A percentile compares a stretch with the other conserved stretches of the same genome.
phyloP scores from a whole-genome alignment of 2,888 invertebrate genomes.

The Nyleta sp. region DNA sequence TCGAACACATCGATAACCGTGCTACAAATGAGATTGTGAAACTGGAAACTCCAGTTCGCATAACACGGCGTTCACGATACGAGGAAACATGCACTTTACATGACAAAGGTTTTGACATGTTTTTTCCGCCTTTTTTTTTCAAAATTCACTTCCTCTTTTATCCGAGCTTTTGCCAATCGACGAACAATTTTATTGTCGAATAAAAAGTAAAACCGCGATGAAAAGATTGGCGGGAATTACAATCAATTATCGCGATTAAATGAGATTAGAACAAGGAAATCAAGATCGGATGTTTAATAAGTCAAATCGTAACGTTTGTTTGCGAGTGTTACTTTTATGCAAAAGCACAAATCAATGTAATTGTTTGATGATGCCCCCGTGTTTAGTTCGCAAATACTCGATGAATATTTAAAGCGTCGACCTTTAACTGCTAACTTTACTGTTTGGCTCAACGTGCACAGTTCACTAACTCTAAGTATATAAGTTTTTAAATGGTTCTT shows the following conservation, averaged over 20 bases:
- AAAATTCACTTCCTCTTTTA: conserved; percentile 23
- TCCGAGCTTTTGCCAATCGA: background rate
- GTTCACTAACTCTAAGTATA: conserved; percentile 56
- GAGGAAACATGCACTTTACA: conserved; percentile 34
- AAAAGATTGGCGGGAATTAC: background rate
- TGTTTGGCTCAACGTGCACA: conserved; percentile 52
- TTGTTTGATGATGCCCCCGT: conserved; percentile 44
- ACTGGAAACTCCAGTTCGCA: conserved; percentile 57
- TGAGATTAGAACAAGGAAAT: no score
- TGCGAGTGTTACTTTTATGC: background rate
- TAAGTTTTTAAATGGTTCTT: conserved; percentile 54
- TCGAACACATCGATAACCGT: conserved; percentile 57
- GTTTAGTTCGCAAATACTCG: conserved; percentile 53
- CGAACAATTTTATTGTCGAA: background rate
- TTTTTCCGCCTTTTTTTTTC: conserved; percentile 4
- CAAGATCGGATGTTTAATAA: conserved; percentile 4
- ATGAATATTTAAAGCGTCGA: conserved; percentile 62
- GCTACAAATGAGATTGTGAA: conserved; percentile 56
- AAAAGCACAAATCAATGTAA: conserved; percentile 45
- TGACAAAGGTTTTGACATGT: conserved; percentile 49
- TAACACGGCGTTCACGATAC: conserved; percentile 39
- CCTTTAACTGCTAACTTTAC: conserved; percentile 61
- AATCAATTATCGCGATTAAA: background rate
- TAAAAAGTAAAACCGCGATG: background rate
- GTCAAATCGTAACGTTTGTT: background rate